Conservation (phyloP, 2,113 vertebrate species). For the Pimephales promelas region DNA sequence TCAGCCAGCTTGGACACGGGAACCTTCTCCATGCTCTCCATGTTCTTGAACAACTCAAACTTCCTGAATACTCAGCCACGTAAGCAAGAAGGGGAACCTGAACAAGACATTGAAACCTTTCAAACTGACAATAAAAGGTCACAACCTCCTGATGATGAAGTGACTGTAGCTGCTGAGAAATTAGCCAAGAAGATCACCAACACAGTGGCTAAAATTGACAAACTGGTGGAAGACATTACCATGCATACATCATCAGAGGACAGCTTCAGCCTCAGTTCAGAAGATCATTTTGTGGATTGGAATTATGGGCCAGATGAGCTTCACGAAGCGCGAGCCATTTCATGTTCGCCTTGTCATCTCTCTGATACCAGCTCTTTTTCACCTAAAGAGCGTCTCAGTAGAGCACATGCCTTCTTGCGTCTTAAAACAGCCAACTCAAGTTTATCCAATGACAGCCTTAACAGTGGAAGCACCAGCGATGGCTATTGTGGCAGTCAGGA, state of each 20-base stretch:
- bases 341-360: slow-evolving; percentile 86
- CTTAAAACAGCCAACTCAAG: slow-evolving; percentile 86
- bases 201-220: slow-evolving; percentile 92
- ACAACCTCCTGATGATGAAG: slow-evolving; percentile 71
- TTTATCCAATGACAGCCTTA: slow-evolving; percentile 92
- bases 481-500: slow-evolving; percentile 87
- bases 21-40: slow-evolving; percentile 86
- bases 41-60: slow-evolving; percentile 88
- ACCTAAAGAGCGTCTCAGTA: slow-evolving; percentile 77
- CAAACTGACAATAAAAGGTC: slow-evolving; percentile 73
- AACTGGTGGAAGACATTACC: slow-evolving; percentile 92
- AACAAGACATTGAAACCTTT: slow-evolving; percentile 74
- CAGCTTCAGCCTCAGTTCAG: slow-evolving; percentile 95
- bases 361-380: slow-evolving; percentile 77
- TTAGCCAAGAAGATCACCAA: slow-evolving; percentile 89
- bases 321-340: slow-evolving; percentile 85
- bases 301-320: slow-evolving; percentile 83
- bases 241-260: slow-evolving; percentile 95
- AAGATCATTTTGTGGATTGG: slow-evolving; percentile 91
- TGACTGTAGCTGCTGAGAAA: slow-evolving; percentile 84
- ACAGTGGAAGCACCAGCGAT: slow-evolving; percentile 91
- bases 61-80: slow-evolving; percentile 88
- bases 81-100: slow-evolving; percentile 79
- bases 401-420: slow-evolving; percentile 82
- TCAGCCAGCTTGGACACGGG: slow-evolving; percentile 82